A percentile compares a stretch with the other conserved stretches of the same genome.
phyloP scores from a whole-genome alignment of 1,140 invertebrate genomes.

The Brachionus rubens region DNA sequence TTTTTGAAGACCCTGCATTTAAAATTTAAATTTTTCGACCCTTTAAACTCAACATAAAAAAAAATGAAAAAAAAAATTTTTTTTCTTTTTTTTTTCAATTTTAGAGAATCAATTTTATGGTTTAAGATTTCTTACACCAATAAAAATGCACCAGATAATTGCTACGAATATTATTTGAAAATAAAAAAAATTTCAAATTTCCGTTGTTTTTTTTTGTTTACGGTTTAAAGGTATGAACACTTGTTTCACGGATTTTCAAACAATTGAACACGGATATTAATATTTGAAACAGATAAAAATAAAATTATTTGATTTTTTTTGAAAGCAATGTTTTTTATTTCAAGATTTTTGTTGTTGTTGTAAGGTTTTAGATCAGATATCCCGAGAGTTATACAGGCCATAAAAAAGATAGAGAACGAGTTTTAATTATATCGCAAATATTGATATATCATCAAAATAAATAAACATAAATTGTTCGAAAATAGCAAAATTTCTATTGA shows the following conservation, averaged over 20 bases:
- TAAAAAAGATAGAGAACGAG: not conserved
- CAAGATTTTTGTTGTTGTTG: constrained; percentile 40
- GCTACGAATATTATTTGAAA: constrained; percentile 15
- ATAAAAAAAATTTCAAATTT: constrained; percentile 28
- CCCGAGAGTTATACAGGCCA: not conserved
- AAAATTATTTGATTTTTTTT: constrained; percentile 5
- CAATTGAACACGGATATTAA: no score
- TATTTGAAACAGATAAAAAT: no score
- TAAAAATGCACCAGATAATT: constrained; percentile 27
- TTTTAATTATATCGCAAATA: constrained; percentile 6
- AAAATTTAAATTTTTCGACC: no score
- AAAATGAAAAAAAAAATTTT: not conserved
- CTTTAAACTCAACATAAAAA: no score
- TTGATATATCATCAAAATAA: constrained; percentile 44
- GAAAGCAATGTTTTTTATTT: constrained; percentile 26
- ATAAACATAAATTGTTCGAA: constrained; percentile 41
- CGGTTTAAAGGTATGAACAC: no score
- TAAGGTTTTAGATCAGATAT: constrained; percentile 33
- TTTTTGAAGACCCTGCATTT: constrained; percentile 14
- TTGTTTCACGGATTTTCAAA: no score
- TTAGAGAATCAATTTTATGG: constrained; percentile 32
- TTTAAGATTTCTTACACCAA: constrained; percentile 19
- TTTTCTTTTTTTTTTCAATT: constrained; percentile 9
- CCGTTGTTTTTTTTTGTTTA: not conserved
- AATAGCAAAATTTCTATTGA: constrained; percentile 35